phyloP scores from a whole-genome alignment of 2,113 vertebrate species.

The Xiphophorus couchianus region DNA sequence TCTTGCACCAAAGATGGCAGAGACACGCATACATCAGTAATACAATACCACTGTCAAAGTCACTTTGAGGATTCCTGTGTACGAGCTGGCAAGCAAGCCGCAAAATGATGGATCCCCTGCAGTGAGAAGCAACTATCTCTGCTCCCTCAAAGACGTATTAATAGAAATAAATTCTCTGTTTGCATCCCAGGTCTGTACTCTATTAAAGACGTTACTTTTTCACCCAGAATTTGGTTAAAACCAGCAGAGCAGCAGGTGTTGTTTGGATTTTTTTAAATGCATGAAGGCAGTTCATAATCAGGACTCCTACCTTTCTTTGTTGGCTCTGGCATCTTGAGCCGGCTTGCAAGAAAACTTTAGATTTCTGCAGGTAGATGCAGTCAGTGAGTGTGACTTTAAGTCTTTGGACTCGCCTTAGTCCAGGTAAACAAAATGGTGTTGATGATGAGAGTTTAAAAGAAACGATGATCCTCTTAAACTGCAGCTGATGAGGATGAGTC shows the following conservation, averaged over 20 bases:
- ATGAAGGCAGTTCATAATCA: conserved; percentile 15
- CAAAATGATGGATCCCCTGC: conserved; percentile 48
- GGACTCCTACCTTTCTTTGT: conserved; percentile 81
- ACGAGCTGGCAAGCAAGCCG: conserved; percentile 30
- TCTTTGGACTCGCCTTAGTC: conserved; percentile 52
- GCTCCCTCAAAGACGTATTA: conserved; percentile 1
- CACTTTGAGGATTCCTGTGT: conserved; percentile 65
- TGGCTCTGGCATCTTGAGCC: conserved; percentile 84
- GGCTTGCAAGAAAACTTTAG: conserved; percentile 57
- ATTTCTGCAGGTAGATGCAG: conserved; percentile 39
- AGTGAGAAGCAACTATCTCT: conserved; percentile 1
- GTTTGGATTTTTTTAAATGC: conserved; percentile 4
- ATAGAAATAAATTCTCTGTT: not conserved
- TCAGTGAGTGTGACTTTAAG: conserved; percentile 39
- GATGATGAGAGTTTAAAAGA: conserved; percentile 25
- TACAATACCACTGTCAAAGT: conserved; percentile 72
- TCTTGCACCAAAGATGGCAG: conserved; percentile 32
- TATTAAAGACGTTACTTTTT: not conserved
- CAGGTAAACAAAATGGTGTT: conserved; percentile 24
- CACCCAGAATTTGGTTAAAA: not conserved
- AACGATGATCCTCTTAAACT: conserved; percentile 46
- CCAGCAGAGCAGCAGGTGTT: not conserved
- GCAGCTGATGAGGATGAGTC: conserved; percentile 62
- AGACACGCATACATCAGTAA: conserved; percentile 61
- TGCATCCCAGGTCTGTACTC: not conserved